Percentiles rank a stretch among this genome's conserved stretches.
phyloP scores from a whole-genome alignment of 2,113 vertebrate genomes.

The Tor tambroides region DNA sequence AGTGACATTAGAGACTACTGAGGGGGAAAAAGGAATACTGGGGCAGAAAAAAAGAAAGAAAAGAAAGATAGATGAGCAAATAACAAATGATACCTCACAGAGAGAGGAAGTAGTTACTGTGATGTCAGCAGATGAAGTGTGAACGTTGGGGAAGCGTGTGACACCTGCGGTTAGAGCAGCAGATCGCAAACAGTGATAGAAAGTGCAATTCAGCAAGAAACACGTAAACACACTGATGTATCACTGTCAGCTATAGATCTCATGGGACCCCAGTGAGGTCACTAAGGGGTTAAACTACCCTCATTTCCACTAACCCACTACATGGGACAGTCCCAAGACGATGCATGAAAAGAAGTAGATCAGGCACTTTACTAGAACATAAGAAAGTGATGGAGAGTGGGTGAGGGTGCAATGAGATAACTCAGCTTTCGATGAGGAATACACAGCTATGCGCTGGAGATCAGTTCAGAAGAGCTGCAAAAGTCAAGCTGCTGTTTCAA shows the following conservation, averaged over 20 bases:
- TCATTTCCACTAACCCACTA: conserved; percentile 8
- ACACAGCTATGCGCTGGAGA: not conserved
- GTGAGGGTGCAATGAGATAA: not conserved
- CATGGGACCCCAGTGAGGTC: not conserved
- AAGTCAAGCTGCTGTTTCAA: not conserved
- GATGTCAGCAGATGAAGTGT: conserved; percentile 22
- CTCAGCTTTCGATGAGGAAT: not conserved
- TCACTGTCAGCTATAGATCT: conserved; percentile 26
- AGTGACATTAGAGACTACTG: not conserved
- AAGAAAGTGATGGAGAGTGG: not conserved
- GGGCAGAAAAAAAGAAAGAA: not conserved
- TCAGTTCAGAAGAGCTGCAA: not conserved
- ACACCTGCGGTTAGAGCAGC: conserved; percentile 2
- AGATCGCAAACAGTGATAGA: conserved; percentile 12
- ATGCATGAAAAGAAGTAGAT: conserved; percentile 5
- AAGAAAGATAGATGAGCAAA: not conserved
- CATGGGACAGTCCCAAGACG: conserved; percentile 1
- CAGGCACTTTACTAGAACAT: conserved; percentile 20
- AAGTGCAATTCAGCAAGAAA: conserved; percentile 32
- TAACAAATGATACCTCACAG: not conserved
- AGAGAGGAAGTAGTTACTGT: not conserved
- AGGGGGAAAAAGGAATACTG: not conserved
- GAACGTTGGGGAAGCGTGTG: not conserved
- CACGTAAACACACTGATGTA: not conserved
- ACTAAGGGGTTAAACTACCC: conserved; percentile 13